phyloP scores from a whole-genome alignment of 23 tunicate species.

The Ciona savignyi region DNA sequence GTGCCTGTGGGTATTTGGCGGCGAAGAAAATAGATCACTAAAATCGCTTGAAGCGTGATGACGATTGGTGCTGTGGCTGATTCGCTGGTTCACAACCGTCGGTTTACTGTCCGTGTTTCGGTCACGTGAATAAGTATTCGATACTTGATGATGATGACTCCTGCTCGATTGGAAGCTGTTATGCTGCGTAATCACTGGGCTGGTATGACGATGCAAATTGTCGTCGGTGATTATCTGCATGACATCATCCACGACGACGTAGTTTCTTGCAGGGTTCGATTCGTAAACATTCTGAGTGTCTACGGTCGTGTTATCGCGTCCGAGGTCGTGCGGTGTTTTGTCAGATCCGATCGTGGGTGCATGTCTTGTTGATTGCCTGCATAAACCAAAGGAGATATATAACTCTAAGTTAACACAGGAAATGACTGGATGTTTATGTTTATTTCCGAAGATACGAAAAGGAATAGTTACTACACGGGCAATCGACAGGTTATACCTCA shows the following conservation, averaged over 20 bases:
- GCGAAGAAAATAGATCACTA: neutral
- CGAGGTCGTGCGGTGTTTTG: neutral
- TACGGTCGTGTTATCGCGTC: neutral
- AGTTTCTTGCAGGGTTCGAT: constrained; percentile 14
- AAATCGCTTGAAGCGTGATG: neutral
- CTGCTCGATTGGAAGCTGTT: neutral
- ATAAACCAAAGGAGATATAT: too few relatives aligned
- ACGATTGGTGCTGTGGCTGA: neutral
- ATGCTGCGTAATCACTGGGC: neutral
- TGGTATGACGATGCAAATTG: neutral
- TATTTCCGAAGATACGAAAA: too few relatives aligned
- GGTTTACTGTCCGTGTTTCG: neutral
- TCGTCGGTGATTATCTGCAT: constrained; percentile 12
- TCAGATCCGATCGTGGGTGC: neutral
- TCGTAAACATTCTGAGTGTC: too few relatives aligned
- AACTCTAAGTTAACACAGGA: too few relatives aligned
- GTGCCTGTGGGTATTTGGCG: neutral
- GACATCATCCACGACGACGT: constrained; percentile 46
- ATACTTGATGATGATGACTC: neutral
- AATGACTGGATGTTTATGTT: too few relatives aligned
- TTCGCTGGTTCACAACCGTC: neutral
- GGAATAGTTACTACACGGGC: too few relatives aligned
- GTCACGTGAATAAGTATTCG: neutral
- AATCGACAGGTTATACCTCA: too few relatives aligned
- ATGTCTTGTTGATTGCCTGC: neutral